Evolutionary conservation across 23 tunicate species (phyloP).

Genomic region (Botrylloides violaceus): DNA sequence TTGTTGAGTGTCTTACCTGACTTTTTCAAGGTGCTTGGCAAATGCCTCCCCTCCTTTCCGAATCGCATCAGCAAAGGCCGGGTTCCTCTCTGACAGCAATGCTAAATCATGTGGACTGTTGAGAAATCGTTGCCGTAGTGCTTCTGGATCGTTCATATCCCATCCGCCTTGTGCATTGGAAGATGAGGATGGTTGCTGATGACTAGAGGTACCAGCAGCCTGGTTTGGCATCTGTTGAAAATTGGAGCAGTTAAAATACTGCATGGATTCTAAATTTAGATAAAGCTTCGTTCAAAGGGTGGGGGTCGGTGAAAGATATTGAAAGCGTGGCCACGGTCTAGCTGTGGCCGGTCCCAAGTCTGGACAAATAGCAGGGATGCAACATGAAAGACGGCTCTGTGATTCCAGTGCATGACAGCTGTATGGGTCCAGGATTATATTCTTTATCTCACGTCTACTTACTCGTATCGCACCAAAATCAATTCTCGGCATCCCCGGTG

Average conservation of each 20-base stretch:
- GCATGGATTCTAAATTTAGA: too few relatives aligned
- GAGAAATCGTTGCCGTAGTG: conserved; percentile 26
- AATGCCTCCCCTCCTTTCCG: conserved; percentile 35
- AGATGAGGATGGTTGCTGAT: background rate
- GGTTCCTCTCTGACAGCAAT: conserved; percentile 50
- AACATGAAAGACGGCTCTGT: too few relatives aligned
- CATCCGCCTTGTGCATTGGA: background rate
- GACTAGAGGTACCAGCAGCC: background rate
- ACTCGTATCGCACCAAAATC: conserved; percentile 58
- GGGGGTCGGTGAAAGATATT: too few relatives aligned
- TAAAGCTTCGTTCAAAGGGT: too few relatives aligned
- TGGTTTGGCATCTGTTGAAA: conserved; percentile 1
- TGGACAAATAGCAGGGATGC: too few relatives aligned
- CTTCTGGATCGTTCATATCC: conserved; percentile 22
- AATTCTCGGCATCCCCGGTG: conserved; percentile 25
- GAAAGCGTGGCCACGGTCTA: too few relatives aligned
- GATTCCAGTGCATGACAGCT: too few relatives aligned
- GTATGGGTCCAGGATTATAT: too few relatives aligned
- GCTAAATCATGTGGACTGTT: conserved; percentile 59
- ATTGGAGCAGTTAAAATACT: too few relatives aligned
- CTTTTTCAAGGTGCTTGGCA: conserved; percentile 29
- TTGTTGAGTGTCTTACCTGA: conserved; percentile 48
- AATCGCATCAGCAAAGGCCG: conserved; percentile 59
- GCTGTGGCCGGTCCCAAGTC: too few relatives aligned
- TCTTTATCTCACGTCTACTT: too few relatives aligned